Evolutionary conservation across 2,888 invertebrate species (phyloP).

Genomic region (Lepidochitona cinerea): DNA sequence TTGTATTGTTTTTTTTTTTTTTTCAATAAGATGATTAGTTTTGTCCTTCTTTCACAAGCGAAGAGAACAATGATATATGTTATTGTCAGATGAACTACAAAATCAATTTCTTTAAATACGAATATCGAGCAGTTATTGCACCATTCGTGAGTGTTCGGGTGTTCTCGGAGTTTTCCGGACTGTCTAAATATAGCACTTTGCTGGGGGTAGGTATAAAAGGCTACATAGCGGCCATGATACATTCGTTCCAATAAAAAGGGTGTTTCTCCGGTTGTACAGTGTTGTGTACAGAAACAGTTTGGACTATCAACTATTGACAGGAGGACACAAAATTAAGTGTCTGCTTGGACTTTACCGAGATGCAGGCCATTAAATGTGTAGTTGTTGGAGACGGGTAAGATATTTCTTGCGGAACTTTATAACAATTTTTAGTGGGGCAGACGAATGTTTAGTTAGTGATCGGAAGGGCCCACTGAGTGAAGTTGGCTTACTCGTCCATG

Average conservation of each 20-base stretch:
- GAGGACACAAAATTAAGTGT: not conserved
- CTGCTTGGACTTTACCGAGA: not conserved
- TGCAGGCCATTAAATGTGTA: conserved; percentile 5
- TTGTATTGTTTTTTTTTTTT: no score
- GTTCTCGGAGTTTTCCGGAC: not conserved
- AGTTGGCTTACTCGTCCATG: no score
- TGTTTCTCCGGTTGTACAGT: not conserved
- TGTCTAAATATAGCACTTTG: not conserved
- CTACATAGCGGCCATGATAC: conserved; percentile 1
- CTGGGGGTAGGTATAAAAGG: conserved; percentile 9
- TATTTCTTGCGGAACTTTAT: not conserved
- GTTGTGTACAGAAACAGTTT: not conserved
- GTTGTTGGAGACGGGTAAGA: conserved; percentile 6
- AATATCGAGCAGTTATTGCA: no score
- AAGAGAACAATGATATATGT: no score
- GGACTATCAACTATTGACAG: not conserved
- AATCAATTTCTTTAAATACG: no score
- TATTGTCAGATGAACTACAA: no score
- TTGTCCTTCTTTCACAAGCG: no score
- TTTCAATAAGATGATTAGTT: no score
- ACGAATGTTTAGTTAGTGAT: no score
- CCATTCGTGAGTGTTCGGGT: not conserved
- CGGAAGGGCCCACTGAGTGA: no score
- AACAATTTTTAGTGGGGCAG: not conserved
- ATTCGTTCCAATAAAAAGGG: not conserved